Conservation (phyloP, 1,140 invertebrate genomes). For the Oreohelix idahoensis region DNA sequence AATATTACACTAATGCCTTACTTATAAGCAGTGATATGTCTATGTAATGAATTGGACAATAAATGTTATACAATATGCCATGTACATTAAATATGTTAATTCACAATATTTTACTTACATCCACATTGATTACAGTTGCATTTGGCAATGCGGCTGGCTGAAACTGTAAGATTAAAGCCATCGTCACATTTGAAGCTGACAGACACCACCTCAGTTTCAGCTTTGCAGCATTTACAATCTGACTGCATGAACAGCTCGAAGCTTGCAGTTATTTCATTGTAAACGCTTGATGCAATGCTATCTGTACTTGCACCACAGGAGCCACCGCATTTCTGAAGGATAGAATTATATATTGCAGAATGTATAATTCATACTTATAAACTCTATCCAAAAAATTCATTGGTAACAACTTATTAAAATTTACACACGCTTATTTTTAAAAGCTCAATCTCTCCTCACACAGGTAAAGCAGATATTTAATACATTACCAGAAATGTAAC, state of each 20-base stretch:
- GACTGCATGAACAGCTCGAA: not conserved
- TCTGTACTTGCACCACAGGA: not conserved
- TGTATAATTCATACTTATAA: not conserved
- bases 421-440: no score
- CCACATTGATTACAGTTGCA: slow-evolving; percentile 8
- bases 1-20: no score
- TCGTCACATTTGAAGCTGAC: not conserved
- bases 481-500: no score
- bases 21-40: not conserved
- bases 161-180: not conserved
- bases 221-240: not conserved
- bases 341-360: not conserved
- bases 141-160: not conserved
- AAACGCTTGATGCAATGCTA: not conserved
- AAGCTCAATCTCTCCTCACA: no score
- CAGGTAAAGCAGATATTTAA: no score
- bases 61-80: not conserved
- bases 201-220: not conserved
- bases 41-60: not conserved
- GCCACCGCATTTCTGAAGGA: not conserved
- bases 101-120: not conserved
- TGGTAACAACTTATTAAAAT: not conserved
- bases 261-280: not conserved
- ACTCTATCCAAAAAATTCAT: not conserved
- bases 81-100: not conserved